phyloP scores from a whole-genome alignment of 2,888 invertebrate genomes.

The Belgica antarctica region DNA sequence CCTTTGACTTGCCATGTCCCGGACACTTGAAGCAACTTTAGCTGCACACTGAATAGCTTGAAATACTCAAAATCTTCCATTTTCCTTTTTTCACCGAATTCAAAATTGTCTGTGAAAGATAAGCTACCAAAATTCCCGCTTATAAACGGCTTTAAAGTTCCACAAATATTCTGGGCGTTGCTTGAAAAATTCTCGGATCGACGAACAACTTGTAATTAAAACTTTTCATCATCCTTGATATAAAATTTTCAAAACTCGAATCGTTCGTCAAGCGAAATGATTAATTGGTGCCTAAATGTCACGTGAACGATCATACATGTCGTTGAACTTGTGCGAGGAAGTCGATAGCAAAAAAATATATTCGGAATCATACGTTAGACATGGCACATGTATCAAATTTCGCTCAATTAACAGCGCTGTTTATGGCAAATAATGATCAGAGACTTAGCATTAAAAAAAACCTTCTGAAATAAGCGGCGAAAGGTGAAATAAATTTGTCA shows the following conservation, averaged over 20 bases:
- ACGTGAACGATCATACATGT: background rate
- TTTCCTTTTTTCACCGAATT: too few relatives aligned
- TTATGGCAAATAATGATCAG: background rate
- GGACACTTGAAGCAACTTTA: background rate
- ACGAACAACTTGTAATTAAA: too few relatives aligned
- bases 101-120: too few relatives aligned
- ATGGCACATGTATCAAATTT: conserved; percentile 11
- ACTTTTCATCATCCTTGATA: too few relatives aligned
- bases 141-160: too few relatives aligned
- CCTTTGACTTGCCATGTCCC: background rate
- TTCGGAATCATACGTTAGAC: background rate
- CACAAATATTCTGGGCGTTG: too few relatives aligned
- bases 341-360: background rate
- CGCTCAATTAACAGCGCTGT: background rate
- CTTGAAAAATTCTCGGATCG: too few relatives aligned
- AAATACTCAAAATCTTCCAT: background rate
- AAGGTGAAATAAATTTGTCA: background rate
- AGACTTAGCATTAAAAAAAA: background rate
- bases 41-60: background rate
- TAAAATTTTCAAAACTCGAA: background rate
- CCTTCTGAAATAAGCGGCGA: background rate
- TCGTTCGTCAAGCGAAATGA: conserved; percentile 1
- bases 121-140: too few relatives aligned
- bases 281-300: conserved; percentile 16
- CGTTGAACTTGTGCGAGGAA: conserved; percentile 37